A percentile compares a stretch with the other conserved stretches of the same genome.
These are phyloP conservation scores for Polyploca ridens DNA, from an alignment of 2,888 invertebrate species.

Conservation along the genomic window DNA sequence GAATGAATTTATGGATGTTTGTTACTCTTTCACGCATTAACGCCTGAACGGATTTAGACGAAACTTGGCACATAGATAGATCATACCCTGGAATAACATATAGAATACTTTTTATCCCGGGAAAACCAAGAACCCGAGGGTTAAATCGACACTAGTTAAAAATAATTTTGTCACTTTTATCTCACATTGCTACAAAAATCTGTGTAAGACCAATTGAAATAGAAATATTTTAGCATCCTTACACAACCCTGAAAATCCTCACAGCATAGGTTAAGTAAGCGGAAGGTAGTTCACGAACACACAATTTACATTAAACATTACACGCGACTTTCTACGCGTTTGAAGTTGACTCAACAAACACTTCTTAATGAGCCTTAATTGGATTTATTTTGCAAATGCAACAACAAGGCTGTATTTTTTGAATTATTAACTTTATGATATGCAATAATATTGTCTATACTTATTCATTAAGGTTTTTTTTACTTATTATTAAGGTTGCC, in stretches of 20 bases:
- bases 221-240: not conserved
- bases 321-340: conserved; percentile 23
- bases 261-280: conserved; percentile 14
- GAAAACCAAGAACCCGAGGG: too few species aligned
- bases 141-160: too few species aligned
- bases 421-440: not conserved
- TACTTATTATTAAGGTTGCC: too few species aligned
- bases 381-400: conserved; percentile 22
- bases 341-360: conserved; percentile 28
- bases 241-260: not conserved
- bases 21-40: too few species aligned
- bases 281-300: conserved; percentile 22
- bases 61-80: too few species aligned
- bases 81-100: too few species aligned
- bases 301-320: conserved; percentile 23
- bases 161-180: too few species aligned
- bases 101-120: too few species aligned
- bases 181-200: not conserved
- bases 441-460: too few species aligned
- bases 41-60: too few species aligned
- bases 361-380: conserved; percentile 33
- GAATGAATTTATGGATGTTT: too few species aligned
- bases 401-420: conserved; percentile 10
- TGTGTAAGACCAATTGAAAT: not conserved
- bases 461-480: too few species aligned